Base-by-base conservation (phyloP, 2,888 invertebrate genomes). In the Drosophila anomelani region DNA sequence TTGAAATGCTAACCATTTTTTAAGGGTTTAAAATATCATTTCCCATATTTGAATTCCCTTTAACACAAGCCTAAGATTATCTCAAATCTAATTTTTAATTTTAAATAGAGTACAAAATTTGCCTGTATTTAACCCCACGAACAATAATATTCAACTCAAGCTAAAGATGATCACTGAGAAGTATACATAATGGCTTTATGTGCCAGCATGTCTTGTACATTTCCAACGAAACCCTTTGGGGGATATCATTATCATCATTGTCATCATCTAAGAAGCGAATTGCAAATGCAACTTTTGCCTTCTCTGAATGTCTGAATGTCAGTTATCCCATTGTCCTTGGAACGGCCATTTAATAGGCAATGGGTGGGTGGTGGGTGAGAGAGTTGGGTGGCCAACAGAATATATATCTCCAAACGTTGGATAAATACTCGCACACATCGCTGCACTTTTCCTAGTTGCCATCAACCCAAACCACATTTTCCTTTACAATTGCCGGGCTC, bases 361-460 rank as follows among this genome's bases (percentile, higher is more conserved):
- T 34, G 47, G 20, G 0, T 34, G 12, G 29, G 13, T 2, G 9
- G 32, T 4, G 32, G 23, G 23, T 23, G 23, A 20, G 20, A 20
- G 23, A 4, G 17, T 39, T 10, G 32, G 10, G 23, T 38, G 44
- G 15, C 5, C 23, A 23, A 10, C 1, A 38, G 26, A 26, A 26
- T 3, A 23, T 39, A 39, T 39, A 39, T 34, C 41, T 20, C 20
- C 23, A 2, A 20, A 23, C 46, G 2, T 26, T 4, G 44, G 17
- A 17, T 49, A 49, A 49, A 32, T 32, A 32, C 47, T 32, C 29
- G 26, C 29, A 29, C 51, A 34, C 51, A 26, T 34, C 23, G 20
- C 47, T 63, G 63, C 53, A 59, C n/a, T 59, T 13, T 36, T 47
- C 36, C 23, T 20, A 20, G 20, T 3, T 20, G 20, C 55, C 26